Evolutionary conservation across 2,888 invertebrate genomes (phyloP).

Genomic region (Dryadula phaetusa): DNA sequence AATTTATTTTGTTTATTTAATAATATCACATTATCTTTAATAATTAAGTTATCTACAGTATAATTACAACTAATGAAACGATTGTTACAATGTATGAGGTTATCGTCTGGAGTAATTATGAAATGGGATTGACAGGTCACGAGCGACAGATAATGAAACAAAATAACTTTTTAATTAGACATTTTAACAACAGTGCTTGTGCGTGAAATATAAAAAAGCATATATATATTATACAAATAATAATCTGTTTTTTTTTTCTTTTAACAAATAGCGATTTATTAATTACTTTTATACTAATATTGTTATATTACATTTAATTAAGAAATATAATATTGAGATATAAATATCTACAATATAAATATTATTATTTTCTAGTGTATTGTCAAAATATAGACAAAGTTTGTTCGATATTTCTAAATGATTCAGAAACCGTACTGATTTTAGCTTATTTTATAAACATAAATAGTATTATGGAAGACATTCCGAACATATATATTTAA

Average conservation of each 20-base stretch:
- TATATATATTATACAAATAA: background rate
- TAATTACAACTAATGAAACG: constrained; percentile 77
- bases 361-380: no score
- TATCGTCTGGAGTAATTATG: constrained; percentile 59
- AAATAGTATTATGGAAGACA: no score
- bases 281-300: background rate
- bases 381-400: no score
- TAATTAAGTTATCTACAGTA: constrained; percentile 70
- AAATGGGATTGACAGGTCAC: constrained; percentile 47
- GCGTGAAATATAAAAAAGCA: constrained; percentile 3
- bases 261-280: no score
- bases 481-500: no score
- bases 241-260: background rate
- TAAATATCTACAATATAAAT: no score
- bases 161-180: constrained; percentile 51
- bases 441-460: no score
- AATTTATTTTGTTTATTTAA: constrained; percentile 45
- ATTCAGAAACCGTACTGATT: no score
- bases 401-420: no score
- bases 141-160: constrained; percentile 38
- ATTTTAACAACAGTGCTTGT: constrained; percentile 30
- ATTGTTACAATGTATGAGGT: constrained; percentile 68
- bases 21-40: constrained; percentile 53
- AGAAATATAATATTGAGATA: no score
- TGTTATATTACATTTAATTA: no score